Evolutionary conservation across 2,888 invertebrate species (phyloP), one percentile per base, ranked within the genome.

Genomic region (Meghimatium bilineatum): DNA sequence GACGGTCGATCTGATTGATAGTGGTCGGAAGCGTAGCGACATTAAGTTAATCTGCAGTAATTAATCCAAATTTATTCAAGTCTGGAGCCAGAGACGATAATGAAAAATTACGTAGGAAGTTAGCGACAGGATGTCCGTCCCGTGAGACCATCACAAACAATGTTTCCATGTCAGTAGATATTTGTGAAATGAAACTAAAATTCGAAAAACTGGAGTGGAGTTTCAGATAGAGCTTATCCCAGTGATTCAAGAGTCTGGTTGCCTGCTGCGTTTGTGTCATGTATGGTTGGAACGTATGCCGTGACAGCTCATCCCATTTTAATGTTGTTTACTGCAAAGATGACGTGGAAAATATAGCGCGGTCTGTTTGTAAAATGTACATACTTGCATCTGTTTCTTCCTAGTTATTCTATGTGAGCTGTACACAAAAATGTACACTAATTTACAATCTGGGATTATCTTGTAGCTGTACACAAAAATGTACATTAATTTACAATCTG

Each of bases 211-310:
- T 79, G 38, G 67, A 44, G 67, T 63, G 79, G 67, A 79, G 67
- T 67, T 67, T 49, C 44, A 44, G 44, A 44, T 44, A 79, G 44
- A 44, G 67, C 67, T 79, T 49, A 67, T 79, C 67, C 49, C 67
- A 67, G 60, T 5, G 44, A 20, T 44, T 67, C 49, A 44, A 79
- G 67, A 79, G 67, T 44, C 38, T 29, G 49, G 3, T 3, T 38
- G n/a, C 60, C n/a, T 63, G 60, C 23, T 63, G 60, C 26, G 60
- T 23, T 63, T 63, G 12, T n/a, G 23, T 63, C n/a, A 3, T n/a
- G 20, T 17, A 56, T 20, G 3, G 8, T 56, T 6, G 23, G 56
- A 6, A 17, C 56, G 56, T 14, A 17, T 23, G 56, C 56, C 56
- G 17, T 23, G 17, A 6, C 14, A 56, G 23, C 17, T 56, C 56